Evolutionary conservation across 1,140 invertebrate genomes (phyloP), one percentile per base, ranked within the genome.

Genomic region (Drosophila tristis): DNA sequence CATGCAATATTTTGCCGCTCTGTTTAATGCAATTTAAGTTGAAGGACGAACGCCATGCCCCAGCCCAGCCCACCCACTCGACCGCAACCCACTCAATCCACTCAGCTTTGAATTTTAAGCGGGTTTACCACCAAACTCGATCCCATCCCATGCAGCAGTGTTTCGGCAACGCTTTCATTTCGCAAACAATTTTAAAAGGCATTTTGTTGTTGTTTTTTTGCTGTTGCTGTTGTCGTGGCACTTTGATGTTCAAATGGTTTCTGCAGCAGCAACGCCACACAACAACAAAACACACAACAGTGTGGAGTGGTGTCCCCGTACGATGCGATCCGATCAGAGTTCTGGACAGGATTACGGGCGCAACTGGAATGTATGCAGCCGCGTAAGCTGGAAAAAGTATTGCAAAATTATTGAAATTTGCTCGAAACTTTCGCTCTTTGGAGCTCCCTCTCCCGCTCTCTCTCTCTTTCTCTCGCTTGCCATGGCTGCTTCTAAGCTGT

Each of bases 181-280:
- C 25, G 49, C 66, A 49, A 63, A 77, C 51, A 62, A 70, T 68
- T 78, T 67, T 73, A 11, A 51, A 56, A 68, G 55, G 47, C 23
- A 51, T 51, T 58, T 58, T 61, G 35, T 76, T 66, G 5, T 29
- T 29, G 5, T 39, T 35, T 72, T 66, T 70, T 31, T 29, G 16
- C 16, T 16, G 8, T 5, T 71, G 42, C 13, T 54, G 13, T 48
- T 67, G 35, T 61, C 16, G 44, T 25, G 11, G 53, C 79, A 59
- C 80, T 84, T 84, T 82, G 74, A 82, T 78, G 80, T 68, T 54
- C 58, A 81, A 81, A 81, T 81, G 61, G 82, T 82, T 82, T 68
- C 49, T 23, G 25, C 53, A 63, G 53, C 51, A 67, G 73, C 55
- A 9, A 4, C 60, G 31, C 9, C 31, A 35, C 35, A 11, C 35